Base-by-base conservation (phyloP, 2,888 invertebrate species). In the Scaptomyza reducta region DNA sequence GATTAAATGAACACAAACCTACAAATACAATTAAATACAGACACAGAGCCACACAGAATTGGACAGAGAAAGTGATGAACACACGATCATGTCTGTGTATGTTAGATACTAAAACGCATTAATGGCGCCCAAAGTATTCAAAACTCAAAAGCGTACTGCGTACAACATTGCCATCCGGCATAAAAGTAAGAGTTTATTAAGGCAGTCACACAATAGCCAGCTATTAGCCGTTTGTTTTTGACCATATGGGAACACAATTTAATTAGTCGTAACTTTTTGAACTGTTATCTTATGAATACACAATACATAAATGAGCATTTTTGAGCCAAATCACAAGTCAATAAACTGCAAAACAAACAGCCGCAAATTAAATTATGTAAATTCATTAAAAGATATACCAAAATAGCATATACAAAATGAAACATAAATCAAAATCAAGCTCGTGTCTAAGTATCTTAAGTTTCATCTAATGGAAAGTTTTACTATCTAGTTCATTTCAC, bases 51-150 rank as follows among this genome's bases (percentile, higher is more conserved):
- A 60, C 50, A 63, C 62, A 73, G 82, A 82, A 85, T 82, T 81
- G 85, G 68, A 71, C 79, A 76, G 82, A 87, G 82, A 83, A 83
- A 83, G 82, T 83, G 82, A 78, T 82, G 70, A 78, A 69, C 85
- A 69, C 84, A 67, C 67, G 74, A 69, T 80, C 63, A 63, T 70
- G 73, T 40, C 5, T 31, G 31, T 31, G 2, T 31, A 66, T 77
- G 73, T 78, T 81, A 70, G 76, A 71, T 76, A 40, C 40, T 40
- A 71, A 58, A 87, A 73, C 76, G 69, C 70, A 81, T 67, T 67
- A 53, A 53, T 44, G 47, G 64, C 57, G 54, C 57, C 64, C 60
- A 53, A 53, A 49, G 55, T 16, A 44, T 7, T 46, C 47, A 35
- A 46, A 41, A 56, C n/a, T 49, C 27, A 9, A 29, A 61, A 66